A percentile compares a stretch with the other conserved stretches of the same genome.
Evolutionary conservation across 2,888 invertebrate genomes (phyloP).

Genomic region (Lasiommata megera): DNA sequence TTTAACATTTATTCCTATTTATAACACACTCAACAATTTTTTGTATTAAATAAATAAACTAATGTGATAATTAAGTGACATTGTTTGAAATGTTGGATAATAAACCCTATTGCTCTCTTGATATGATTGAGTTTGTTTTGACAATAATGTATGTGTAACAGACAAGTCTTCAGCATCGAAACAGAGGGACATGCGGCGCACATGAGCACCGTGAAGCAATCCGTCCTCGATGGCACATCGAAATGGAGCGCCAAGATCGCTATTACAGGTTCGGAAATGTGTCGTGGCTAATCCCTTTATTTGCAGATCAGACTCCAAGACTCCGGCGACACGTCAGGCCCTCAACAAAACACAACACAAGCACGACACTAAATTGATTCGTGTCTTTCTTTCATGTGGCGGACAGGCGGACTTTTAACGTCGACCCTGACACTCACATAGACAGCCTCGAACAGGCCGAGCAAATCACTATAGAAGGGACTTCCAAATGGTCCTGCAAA

Average conservation of each 20-base stretch:
- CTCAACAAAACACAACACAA: conserved; percentile 49
- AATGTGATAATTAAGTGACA: too few species aligned
- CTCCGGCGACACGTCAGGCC: conserved; percentile 31
- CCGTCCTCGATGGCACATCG: conserved; percentile 99
- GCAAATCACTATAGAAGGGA: conserved; percentile 98
- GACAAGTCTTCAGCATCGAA: conserved; percentile 98
- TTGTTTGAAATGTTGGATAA: background rate
- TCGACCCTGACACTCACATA: conserved; percentile 98
- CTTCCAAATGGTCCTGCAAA: conserved; percentile 99
- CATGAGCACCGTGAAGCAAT: conserved; percentile 99
- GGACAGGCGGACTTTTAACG: conserved; percentile 96
- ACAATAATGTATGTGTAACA: conserved; percentile 77
- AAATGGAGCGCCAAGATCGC: conserved; percentile 99
- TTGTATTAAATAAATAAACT: too few species aligned
- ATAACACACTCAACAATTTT: too few species aligned
- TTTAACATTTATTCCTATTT: too few species aligned
- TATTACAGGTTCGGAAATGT: conserved; percentile 96
- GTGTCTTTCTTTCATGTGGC: conserved; percentile 79
- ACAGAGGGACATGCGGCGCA: conserved; percentile 96
- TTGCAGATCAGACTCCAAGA: conserved; percentile 34
- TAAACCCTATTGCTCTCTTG: background rate
- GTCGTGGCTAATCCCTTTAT: conserved; percentile 43
- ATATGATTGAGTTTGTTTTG: conserved; percentile 28
- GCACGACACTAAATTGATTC: conserved; percentile 66
- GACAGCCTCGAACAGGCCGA: conserved; percentile 98